These are phyloP conservation scores for Agrilus biguttatus DNA, from an alignment of 2,888 invertebrate genomes.

Conservation along the genomic window DNA sequence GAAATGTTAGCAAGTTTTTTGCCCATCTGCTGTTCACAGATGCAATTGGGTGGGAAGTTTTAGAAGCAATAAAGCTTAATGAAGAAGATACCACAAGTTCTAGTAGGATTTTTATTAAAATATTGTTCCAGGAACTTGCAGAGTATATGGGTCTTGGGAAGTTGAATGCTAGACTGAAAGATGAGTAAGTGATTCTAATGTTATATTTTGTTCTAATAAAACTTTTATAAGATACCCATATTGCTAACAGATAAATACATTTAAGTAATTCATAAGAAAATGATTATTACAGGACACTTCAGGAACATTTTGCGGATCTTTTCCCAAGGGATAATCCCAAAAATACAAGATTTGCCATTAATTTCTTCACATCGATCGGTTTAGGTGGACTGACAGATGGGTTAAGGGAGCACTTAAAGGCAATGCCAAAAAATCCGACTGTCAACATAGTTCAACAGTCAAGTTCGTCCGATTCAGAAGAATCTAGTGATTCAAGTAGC, in stretches of 20 bases:
- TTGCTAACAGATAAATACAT: neutral
- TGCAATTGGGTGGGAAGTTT: conserved; percentile 91
- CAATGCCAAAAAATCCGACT: conserved; percentile 47
- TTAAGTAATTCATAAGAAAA: too few species aligned
- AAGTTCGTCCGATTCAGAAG: conserved; percentile 14
- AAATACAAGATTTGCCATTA: conserved; percentile 94
- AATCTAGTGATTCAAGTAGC: conserved; percentile 9
- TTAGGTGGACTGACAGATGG: conserved; percentile 93
- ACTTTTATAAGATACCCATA: neutral
- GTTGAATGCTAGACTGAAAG: conserved; percentile 78
- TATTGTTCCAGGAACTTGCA: conserved; percentile 88
- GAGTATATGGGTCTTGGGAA: conserved; percentile 93
- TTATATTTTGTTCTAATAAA: too few species aligned
- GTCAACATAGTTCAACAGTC: conserved; percentile 21
- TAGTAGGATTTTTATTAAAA: conserved; percentile 94
- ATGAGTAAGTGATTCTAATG: conserved; percentile 51
- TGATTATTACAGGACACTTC: conserved; percentile 55
- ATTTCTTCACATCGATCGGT: conserved; percentile 95
- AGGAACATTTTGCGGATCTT: conserved; percentile 75
- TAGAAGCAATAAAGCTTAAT: conserved; percentile 78
- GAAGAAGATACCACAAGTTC: conserved; percentile 97
- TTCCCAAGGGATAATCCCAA: conserved; percentile 93
- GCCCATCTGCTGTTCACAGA: conserved; percentile 92
- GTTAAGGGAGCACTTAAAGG: conserved; percentile 74
- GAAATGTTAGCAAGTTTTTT: conserved; percentile 95